Conservation (phyloP, 2,888 invertebrate genomes). For the Anoplius nigerrimus region DNA sequence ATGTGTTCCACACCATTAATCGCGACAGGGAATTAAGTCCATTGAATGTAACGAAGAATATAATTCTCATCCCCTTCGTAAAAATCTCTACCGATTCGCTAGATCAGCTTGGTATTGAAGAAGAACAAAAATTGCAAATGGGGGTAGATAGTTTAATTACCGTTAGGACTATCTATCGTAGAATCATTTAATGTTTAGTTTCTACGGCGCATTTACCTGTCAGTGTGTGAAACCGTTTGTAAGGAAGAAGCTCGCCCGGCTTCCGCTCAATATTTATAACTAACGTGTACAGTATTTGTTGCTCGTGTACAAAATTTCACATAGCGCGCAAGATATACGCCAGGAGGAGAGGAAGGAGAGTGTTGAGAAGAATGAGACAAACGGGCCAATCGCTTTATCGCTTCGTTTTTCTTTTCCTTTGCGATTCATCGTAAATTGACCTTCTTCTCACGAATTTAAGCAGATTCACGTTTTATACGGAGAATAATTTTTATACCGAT, state of each 20-base stretch:
- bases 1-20: too few species aligned
- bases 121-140: neutral
- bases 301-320: constrained; percentile 14
- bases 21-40: too few species aligned
- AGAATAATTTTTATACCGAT: constrained; percentile 52
- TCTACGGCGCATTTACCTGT: constrained; percentile 2
- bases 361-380: too few species aligned
- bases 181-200: constrained; percentile 23
- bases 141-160: constrained; percentile 8
- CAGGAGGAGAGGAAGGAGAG: too few species aligned
- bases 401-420: constrained; percentile 8
- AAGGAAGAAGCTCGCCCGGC: constrained; percentile 18
- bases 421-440: constrained; percentile 1
- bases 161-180: neutral
- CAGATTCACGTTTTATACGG: constrained; percentile 58
- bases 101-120: neutral
- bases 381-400: neutral
- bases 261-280: constrained; percentile 33
- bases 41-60: too few species aligned
- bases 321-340: neutral
- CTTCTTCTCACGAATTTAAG: constrained; percentile 23
- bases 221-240: constrained; percentile 17
- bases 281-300: constrained; percentile 37
- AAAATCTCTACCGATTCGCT: neutral
- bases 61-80: too few species aligned